These are phyloP conservation scores for Neoniphon sammara DNA, from an alignment of 2,797 vertebrate species.

Conservation along the genomic window DNA sequence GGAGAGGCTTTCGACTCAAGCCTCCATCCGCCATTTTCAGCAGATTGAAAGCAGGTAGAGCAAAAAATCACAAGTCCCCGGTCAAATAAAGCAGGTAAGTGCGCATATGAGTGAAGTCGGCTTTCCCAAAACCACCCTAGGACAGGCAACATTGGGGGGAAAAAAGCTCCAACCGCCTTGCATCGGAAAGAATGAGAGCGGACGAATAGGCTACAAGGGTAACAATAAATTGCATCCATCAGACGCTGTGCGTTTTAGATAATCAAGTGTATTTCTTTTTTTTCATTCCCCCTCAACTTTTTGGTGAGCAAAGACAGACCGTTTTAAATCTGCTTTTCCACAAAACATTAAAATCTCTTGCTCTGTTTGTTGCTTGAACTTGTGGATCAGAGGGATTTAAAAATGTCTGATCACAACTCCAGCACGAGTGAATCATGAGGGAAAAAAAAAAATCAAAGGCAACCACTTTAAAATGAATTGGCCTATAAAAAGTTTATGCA, in stretches of 20 bases:
- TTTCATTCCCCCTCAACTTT: constrained; percentile 50
- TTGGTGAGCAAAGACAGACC: not conserved
- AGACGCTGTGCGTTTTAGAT: constrained; percentile 5
- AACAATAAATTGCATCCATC: constrained; percentile 73
- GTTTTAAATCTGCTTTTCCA: constrained; percentile 37
- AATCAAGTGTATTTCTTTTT: not conserved
- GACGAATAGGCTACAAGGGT: constrained; percentile 51
- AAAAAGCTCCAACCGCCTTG: constrained; percentile 53
- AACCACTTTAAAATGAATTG: not conserved
- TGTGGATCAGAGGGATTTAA: constrained; percentile 39
- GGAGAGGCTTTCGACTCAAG: constrained; percentile 70
- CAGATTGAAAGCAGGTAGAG: constrained; percentile 80
- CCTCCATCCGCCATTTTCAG: constrained; percentile 85
- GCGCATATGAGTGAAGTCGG: constrained; percentile 43
- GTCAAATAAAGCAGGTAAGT: constrained; percentile 79
- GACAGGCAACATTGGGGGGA: constrained; percentile 30
- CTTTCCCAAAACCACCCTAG: constrained; percentile 36
- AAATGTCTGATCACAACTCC: constrained; percentile 56
- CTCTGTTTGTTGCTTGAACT: constrained; percentile 64
- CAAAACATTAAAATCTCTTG: constrained; percentile 17
- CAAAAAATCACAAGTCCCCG: constrained; percentile 62
- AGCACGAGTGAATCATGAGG: constrained; percentile 8
- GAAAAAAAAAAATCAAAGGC: not conserved
- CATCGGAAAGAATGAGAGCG: constrained; percentile 54
- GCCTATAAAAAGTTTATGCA: constrained; percentile 36